A percentile compares a stretch with the other conserved stretches of the same genome.
Evolutionary conservation across 2,888 invertebrate species (phyloP).

Genomic region (Caenorhabditis sp.): DNA sequence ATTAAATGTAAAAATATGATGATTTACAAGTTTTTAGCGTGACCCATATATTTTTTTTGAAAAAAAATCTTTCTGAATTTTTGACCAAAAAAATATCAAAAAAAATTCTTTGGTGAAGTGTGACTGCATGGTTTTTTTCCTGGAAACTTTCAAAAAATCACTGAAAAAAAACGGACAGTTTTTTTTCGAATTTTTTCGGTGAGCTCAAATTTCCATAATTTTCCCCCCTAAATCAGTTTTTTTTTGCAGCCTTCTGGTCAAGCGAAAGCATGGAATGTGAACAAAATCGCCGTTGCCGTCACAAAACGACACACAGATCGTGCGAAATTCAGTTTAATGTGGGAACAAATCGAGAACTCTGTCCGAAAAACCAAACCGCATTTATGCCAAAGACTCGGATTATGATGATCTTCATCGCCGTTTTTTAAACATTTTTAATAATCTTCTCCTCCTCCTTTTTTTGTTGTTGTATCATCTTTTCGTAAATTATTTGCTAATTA

Average conservation of each 20-base stretch:
- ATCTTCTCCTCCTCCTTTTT: too few species aligned
- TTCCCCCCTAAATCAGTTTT: background rate
- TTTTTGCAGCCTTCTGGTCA: conserved; percentile 80
- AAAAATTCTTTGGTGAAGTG: too few species aligned
- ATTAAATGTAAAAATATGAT: too few species aligned
- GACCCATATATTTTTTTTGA: too few species aligned
- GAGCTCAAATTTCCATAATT: background rate
- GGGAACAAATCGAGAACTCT: conserved; percentile 94
- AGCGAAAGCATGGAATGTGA: conserved; percentile 95
- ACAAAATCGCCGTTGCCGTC: conserved; percentile 87
- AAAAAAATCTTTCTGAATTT: too few species aligned
- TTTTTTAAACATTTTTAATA: conserved; percentile 5
- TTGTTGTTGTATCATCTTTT: background rate
- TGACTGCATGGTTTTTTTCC: too few species aligned
- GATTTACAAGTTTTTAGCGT: too few species aligned
- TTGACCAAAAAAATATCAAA: too few species aligned
- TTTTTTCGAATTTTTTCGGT: too few species aligned
- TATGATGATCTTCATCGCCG: background rate
- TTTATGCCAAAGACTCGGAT: conserved; percentile 74
- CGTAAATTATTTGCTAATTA: background rate
- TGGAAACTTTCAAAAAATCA: too few species aligned
- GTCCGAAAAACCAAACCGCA: conserved; percentile 88
- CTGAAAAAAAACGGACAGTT: too few species aligned
- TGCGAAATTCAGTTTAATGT: conserved; percentile 91
- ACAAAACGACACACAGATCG: conserved; percentile 95